These are phyloP conservation scores for Sebastes taczanowskii DNA, from an alignment of 2,797 vertebrate genomes.

Conservation along the genomic window DNA sequence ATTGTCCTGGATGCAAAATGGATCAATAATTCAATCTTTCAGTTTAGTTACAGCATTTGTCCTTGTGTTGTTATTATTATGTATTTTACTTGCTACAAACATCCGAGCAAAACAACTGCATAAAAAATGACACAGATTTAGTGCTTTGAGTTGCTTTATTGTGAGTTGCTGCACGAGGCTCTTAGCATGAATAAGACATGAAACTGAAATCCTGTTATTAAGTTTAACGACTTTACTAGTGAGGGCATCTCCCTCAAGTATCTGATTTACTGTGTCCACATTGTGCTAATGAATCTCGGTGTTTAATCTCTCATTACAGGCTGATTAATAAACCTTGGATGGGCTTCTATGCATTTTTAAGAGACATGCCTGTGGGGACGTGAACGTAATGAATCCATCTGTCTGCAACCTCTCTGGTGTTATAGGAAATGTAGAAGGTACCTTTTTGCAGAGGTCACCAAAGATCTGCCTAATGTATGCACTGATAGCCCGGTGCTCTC, in stretches of 20 bases:
- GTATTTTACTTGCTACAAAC: not conserved
- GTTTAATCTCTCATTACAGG: conserved; percentile 67
- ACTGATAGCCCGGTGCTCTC: not conserved
- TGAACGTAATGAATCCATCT: conserved; percentile 60
- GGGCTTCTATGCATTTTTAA: conserved; percentile 51
- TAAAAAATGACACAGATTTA: not conserved
- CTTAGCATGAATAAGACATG: conserved; percentile 36
- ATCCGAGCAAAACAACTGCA: not conserved
- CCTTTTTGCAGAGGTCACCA: conserved; percentile 54
- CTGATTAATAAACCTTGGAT: conserved; percentile 70
- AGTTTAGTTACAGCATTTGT: not conserved
- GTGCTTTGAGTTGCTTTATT: not conserved
- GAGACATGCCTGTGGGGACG: conserved; percentile 34
- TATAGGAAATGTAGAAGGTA: conserved; percentile 33
- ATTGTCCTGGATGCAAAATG: conserved; percentile 8
- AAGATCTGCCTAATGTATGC: conserved; percentile 35
- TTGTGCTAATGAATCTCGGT: conserved; percentile 57
- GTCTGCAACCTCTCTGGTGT: conserved; percentile 29
- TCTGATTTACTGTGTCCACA: conserved; percentile 58
- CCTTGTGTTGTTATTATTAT: not conserved
- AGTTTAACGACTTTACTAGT: conserved; percentile 45
- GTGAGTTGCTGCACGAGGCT: conserved; percentile 3
- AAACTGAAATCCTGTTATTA: conserved; percentile 39
- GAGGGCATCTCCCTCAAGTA: conserved; percentile 34
- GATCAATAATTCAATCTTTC: not conserved